Base-by-base conservation (phyloP, 2,797 vertebrate genomes). In the Peromyscus melanophrys region DNA sequence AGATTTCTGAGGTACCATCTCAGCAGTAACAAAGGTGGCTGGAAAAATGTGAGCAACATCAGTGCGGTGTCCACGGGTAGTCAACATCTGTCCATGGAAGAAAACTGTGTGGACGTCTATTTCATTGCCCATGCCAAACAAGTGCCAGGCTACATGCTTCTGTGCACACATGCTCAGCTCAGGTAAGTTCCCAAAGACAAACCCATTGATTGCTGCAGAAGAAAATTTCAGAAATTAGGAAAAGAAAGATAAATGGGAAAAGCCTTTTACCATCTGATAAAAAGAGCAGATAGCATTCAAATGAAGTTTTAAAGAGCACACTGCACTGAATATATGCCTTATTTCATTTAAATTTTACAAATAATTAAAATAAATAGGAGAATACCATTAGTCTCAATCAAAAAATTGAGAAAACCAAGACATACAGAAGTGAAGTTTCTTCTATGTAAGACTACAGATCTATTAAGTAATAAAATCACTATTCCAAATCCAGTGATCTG, bases 121-220 rank as follows among this genome's bases (percentile, higher is more conserved):
- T 97, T 99, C 99, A 81, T 98, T 99, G 85, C 99, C 99, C 98
- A 99, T 99, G 37, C 99, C 99, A 0, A 99, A 99, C 82, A 99
- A 98, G 49, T 99, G 98, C 99, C 99, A 99, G 0, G 98, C 97
- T 85, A 99, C 97, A 0, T 29, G 90, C 57, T 97, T 98, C 23
- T 98, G 98, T 43, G 96, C 76, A 97, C 99, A 99, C 98, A 99
- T 98, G 0, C 67, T 97, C 97, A 99, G 6, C 0, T 96, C 98
- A 11, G 99, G 99, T 69, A 99, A 98, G 94, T 99, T 99, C 6
- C 99, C 99, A 97, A 98, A 99, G 89, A 99, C 94, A 52, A 98
- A 99, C 8, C 99, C 99, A 61, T 99, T 99, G 97, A 99, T 99
- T 82, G 99, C 99, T 99, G 97, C 78, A 98, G 97, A 98, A 97